phyloP scores from a whole-genome alignment of 2,113 vertebrate species.

The Brachypteracias leptosomus region DNA sequence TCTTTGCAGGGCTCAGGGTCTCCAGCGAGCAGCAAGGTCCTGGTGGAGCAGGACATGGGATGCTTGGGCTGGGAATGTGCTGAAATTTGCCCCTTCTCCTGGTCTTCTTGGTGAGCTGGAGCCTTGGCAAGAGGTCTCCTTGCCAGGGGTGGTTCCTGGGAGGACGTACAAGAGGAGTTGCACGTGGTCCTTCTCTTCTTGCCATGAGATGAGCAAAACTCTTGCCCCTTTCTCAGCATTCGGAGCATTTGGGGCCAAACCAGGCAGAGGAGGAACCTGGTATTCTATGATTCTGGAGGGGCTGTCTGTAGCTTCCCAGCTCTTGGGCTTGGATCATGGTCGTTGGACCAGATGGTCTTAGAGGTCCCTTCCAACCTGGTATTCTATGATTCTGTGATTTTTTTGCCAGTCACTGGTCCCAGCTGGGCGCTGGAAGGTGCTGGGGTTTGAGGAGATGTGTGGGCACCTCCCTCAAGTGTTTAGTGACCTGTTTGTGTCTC shows the following conservation, averaged over 20 bases:
- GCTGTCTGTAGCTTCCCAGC: neutral
- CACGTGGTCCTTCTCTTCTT: fast-evolving
- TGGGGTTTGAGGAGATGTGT: neutral
- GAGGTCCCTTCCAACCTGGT: neutral
- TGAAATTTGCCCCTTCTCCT: neutral
- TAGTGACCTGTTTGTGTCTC: neutral
- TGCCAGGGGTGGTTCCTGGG: neutral
- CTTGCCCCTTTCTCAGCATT: neutral
- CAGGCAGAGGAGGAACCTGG: neutral
- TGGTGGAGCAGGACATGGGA: neutral
- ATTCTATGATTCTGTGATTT: neutral
- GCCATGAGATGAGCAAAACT: neutral
- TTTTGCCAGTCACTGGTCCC: neutral
- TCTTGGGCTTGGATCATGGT: neutral
- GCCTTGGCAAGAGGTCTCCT: neutral
- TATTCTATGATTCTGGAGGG: no score
- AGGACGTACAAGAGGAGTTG: neutral
- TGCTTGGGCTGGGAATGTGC: fast-evolving
- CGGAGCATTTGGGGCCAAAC: neutral
- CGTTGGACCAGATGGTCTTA: neutral
- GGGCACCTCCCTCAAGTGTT: neutral
- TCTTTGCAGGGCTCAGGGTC: neutral
- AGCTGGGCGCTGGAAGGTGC: neutral
- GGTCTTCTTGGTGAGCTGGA: fast-evolving
- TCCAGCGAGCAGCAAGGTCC: neutral